phyloP scores from a whole-genome alignment of 1,140 invertebrate genomes.

The Nautilus pompilius region DNA sequence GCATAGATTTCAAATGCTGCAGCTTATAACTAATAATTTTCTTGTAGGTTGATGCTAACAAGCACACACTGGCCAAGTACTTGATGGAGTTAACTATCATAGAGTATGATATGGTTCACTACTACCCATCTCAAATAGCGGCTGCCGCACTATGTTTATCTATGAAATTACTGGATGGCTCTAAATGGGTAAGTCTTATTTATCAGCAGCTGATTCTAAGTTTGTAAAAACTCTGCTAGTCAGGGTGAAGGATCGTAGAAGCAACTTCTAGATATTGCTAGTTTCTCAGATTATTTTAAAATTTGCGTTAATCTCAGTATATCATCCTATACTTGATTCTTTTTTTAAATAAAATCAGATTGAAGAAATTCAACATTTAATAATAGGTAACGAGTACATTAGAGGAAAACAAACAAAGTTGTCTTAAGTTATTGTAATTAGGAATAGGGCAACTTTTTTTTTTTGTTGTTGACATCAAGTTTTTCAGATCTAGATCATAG shows the following conservation, averaged over 20 bases:
- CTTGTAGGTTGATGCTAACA: slow-evolving; percentile 62
- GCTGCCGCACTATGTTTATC: slow-evolving; percentile 73
- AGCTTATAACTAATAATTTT: slow-evolving; percentile 5
- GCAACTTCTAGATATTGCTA: background rate
- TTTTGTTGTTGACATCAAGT: too few relatives aligned
- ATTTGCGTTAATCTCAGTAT: background rate
- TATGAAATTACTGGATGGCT: slow-evolving; percentile 56
- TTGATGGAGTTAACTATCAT: slow-evolving; percentile 82
- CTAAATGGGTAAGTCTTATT: slow-evolving; percentile 47
- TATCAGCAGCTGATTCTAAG: background rate
- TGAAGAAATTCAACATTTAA: too few relatives aligned
- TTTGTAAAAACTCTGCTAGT: background rate
- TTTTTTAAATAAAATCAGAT: background rate
- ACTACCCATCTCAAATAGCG: slow-evolving; percentile 76
- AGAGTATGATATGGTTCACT: slow-evolving; percentile 78
- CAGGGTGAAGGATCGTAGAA: background rate
- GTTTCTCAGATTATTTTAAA: background rate
- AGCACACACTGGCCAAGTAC: slow-evolving; percentile 89
- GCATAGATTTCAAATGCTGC: background rate
- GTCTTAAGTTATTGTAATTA: too few relatives aligned
- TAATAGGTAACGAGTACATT: too few relatives aligned
- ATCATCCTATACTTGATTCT: background rate
- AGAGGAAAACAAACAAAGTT: too few relatives aligned
- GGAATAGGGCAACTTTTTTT: too few relatives aligned
- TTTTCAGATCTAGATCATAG: too few relatives aligned